Evolutionary conservation across 2,113 vertebrate genomes (phyloP).

Genomic region (Herpailurus yagouaroundi): DNA sequence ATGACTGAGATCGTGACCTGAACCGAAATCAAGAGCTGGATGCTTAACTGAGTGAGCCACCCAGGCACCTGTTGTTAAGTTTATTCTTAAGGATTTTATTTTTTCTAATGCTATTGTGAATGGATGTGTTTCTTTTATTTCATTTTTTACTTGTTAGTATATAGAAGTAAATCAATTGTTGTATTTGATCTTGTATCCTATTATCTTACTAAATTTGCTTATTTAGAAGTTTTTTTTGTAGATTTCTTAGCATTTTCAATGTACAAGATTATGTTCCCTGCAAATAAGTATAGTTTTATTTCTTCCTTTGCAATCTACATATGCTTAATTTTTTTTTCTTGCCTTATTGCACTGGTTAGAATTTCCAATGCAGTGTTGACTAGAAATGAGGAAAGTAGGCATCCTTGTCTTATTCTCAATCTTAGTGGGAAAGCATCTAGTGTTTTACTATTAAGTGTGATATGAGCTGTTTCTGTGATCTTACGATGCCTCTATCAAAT

Average conservation of each 20-base stretch:
- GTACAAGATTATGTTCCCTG: background rate
- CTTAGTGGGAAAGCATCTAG: background rate
- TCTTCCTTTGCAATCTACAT: background rate
- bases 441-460: background rate
- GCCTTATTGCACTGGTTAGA: background rate
- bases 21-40: too few relatives aligned
- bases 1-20: too few relatives aligned
- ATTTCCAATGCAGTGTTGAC: background rate
- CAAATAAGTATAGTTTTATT: background rate
- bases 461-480: background rate
- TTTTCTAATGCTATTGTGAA: background rate
- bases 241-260: background rate
- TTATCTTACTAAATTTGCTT: background rate
- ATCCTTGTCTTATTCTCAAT: background rate
- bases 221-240: background rate
- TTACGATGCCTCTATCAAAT: background rate
- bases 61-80: too few relatives aligned
- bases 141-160: background rate
- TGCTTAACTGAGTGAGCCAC: too few relatives aligned
- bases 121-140: background rate
- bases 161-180: background rate
- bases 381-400: background rate
- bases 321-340: slow-evolving; percentile 43
- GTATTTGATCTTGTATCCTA: background rate
- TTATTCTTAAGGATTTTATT: background rate